Conservation (phyloP, 2,888 invertebrate genomes). For the Chalcis sispes region DNA sequence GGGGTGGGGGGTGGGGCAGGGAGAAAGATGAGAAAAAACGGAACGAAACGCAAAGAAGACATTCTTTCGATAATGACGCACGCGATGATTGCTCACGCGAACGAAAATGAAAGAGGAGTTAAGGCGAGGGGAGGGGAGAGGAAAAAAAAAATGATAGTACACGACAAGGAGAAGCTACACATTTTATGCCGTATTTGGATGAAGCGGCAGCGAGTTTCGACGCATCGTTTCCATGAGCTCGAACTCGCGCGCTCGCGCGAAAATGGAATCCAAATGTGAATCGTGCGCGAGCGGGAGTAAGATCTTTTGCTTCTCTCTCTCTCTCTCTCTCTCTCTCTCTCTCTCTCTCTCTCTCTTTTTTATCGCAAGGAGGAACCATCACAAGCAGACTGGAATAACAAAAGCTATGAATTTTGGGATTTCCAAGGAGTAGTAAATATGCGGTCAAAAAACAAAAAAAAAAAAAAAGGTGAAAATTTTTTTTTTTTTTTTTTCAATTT, state of each 20-base stretch:
- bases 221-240: background rate
- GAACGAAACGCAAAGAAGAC: constrained; percentile 36
- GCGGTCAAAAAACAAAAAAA: too few species aligned
- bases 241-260: background rate
- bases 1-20: background rate
- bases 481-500: background rate
- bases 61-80: constrained; percentile 51
- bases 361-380: too few species aligned
- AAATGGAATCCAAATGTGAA: constrained; percentile 28
- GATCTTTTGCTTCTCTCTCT: too few species aligned
- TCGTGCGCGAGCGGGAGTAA: background rate
- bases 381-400: constrained; percentile 8
- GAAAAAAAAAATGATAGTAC: too few species aligned
- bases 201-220: constrained; percentile 5
- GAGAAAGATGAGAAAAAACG: background rate
- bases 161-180: background rate
- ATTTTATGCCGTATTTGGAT: constrained; percentile 47
- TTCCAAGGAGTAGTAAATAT: constrained; percentile 3
- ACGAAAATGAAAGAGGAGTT: background rate
- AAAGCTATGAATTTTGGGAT: background rate
- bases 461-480: background rate
- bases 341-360: too few species aligned
- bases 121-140: too few species aligned
- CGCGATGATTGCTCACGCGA: constrained; percentile 15
- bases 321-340: too few species aligned